Evolutionary conservation across 2,888 invertebrate genomes (phyloP), one percentile per base, ranked within the genome.

Genomic region (Podotricha telesiphe): DNA sequence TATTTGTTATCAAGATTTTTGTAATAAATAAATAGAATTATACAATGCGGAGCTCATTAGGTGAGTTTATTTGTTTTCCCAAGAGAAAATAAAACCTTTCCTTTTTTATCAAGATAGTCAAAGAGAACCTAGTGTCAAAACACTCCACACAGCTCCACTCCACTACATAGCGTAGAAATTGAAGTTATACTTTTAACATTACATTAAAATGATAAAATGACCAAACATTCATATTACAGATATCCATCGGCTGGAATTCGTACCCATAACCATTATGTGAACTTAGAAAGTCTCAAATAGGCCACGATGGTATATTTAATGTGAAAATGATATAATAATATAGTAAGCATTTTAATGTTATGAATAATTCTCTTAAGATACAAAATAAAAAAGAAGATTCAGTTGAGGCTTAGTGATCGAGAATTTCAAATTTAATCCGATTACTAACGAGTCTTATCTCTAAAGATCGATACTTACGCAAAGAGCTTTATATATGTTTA

Each of bases 381-480:
- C n/a, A 59, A 28, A 51, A 42, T 42, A 15, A n/a, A 6, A 53
- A 53, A 15, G 13, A 10, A 40, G 15, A 15, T 53, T 62, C 20
- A 67, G 11, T 20, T 15, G 67, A 7, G 28, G 34, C 42, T 51
- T 53, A 53, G 15, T 17, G 53, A 67, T 62, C 62, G 20, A 45
- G 45, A 53, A 61, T 66, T 59, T 48, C 40, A 40, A 17, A 62
- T 53, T 55, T 62, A 47, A 67, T 50, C 61, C 61, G 53, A 53
- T 53, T 62, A 67, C 17, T 67, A 47, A 6, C 37, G 7, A 53
- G 11, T 22, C 10, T 17, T 66, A 51, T 48, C 7, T 34, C 50
- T 7, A 50, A 48, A 58, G 58, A 58, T 62, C 62, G 47, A 40
- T 2, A 50, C 59, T 59, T 67, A 28, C 42, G 45, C 40, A 59